Base-by-base conservation (phyloP, 2,113 vertebrate species). In the Hippocampus guttulatus region DNA sequence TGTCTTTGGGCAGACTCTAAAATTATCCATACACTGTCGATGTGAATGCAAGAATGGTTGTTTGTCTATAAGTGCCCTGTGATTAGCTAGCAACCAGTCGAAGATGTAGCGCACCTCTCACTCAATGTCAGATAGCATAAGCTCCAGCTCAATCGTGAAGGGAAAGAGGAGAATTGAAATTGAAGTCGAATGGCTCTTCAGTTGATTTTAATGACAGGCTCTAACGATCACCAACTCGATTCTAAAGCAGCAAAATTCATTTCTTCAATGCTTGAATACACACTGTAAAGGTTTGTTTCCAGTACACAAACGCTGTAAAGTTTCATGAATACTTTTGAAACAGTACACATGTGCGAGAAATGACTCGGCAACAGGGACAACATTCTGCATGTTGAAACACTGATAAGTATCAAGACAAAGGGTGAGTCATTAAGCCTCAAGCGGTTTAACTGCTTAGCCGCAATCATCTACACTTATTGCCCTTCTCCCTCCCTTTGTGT, bases 351-450 rank as follows among this genome's bases (percentile, higher is more conserved):
- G 57, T 30, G 27, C 52, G 3, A 23, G 52, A 55, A 16, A 57
- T 12, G 18, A 21, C 27, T 12, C 12, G 12, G 41, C 41, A 70
- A 15, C 7, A 4, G 23, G 72, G 70, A 40, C 57, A 45, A 66
- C 45, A 65, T 47, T 51, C 25, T 45, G 27, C 75, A 67, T 67
- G 64, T 71, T 9, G 49, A 40, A 76, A 79, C 43, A 0, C 25
- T 68, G 67, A 71, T 70, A 63, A 68, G 66, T 54, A 49, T 63
- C 72, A 77, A 71, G 65, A 81, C 69, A 63, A 72, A 70, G 68
- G 77, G 75, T 68, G 70, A 71, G 63, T 76, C 80, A 76, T 76
- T 69, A 79, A 57, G 38, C 69, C 69, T 2, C 5, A 11, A 74
- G 74, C 25, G 3, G 66, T 74, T 62, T 41, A 58, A 54, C 20